Evolutionary conservation across 1,140 invertebrate species (phyloP).

Genomic region (Xylocopa sonorina): DNA sequence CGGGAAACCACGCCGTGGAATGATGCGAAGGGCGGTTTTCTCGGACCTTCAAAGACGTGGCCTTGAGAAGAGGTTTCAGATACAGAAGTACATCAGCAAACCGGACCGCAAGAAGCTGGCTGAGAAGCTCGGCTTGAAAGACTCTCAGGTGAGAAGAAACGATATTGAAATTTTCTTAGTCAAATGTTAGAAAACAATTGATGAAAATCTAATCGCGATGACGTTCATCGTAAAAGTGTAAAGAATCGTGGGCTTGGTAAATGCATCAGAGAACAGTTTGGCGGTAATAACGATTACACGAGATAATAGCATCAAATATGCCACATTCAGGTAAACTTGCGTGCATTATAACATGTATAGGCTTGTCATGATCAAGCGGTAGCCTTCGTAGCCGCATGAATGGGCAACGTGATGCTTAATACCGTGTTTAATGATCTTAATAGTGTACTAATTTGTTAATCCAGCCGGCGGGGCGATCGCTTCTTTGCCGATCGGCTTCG

Average conservation of each 20-base stretch:
- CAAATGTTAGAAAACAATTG: no score
- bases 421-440: conserved; percentile 61
- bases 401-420: conserved; percentile 51
- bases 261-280: conserved; percentile 21
- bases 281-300: conserved; percentile 45
- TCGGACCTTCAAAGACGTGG: conserved; percentile 97
- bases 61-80: conserved; percentile 95
- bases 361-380: conserved; percentile 62
- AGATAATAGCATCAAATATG: conserved; percentile 61
- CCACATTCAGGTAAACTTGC: conserved; percentile 62
- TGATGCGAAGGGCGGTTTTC: conserved; percentile 96
- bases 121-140: conserved; percentile 96
- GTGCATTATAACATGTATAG: conserved; percentile 50
- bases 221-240: neutral
- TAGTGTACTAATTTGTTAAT: conserved; percentile 42
- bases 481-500: neutral
- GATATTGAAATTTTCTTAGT: neutral
- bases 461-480: neutral
- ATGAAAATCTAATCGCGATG: neutral
- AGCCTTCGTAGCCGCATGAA: conserved; percentile 47
- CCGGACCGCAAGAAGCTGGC: conserved; percentile 98
- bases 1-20: conserved; percentile 93
- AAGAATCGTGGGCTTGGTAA: neutral
- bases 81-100: conserved; percentile 99
- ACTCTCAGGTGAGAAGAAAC: conserved; percentile 90